Conservation (phyloP, 2,113 vertebrate species). For the Chaetura pelagica region DNA sequence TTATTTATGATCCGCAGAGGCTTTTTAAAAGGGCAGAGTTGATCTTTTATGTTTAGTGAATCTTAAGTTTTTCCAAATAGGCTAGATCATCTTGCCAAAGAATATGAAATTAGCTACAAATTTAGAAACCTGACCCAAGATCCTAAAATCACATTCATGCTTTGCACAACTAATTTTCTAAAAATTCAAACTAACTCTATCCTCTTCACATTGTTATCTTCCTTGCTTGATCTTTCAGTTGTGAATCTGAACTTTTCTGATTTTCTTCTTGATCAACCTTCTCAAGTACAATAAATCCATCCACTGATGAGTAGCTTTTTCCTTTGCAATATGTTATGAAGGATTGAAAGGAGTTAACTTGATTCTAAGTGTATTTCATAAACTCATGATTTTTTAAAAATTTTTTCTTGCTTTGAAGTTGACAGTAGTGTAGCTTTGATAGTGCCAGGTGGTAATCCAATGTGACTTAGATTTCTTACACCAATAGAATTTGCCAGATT, state of each 20-base stretch:
- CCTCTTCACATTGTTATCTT: background rate
- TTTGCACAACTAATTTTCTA: background rate
- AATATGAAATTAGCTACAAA: background rate
- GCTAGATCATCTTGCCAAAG: background rate
- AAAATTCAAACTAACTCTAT: background rate
- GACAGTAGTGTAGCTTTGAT: conserved; percentile 59
- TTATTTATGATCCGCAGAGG: background rate
- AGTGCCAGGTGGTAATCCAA: conserved; percentile 72
- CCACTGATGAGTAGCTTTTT: background rate
- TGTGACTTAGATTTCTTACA: conserved; percentile 74
- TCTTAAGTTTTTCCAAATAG: background rate
- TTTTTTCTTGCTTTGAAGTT: conserved; percentile 55
- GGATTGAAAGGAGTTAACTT: background rate
- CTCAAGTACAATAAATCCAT: background rate
- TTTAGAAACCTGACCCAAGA: background rate
- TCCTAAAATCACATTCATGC: background rate
- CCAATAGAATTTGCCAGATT: conserved; percentile 76
- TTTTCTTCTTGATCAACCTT: background rate
- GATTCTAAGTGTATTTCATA: conserved; percentile 27
- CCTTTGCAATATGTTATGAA: background rate
- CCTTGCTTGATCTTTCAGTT: background rate
- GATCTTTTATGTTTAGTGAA: background rate
- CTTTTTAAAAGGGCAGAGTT: background rate
- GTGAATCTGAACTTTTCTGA: background rate
- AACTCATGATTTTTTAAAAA: conserved; percentile 37